These are phyloP conservation scores for Thamnophis elegans DNA, from an alignment of 2,797 vertebrate genomes.

Conservation along the genomic window DNA sequence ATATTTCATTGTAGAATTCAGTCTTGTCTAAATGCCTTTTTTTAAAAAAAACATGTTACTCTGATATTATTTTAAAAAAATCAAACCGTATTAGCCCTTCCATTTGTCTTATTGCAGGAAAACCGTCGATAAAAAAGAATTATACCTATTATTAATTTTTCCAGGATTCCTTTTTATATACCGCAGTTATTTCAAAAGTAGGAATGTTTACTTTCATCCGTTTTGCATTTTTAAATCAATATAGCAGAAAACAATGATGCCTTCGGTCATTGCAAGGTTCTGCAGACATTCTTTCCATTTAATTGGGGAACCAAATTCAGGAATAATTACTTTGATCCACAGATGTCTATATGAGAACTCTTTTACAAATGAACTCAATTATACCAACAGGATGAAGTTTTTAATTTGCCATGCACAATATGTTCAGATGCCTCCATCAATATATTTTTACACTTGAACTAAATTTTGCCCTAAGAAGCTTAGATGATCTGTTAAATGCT, in stretches of 20 bases:
- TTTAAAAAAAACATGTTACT: slow-evolving; percentile 18
- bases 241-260: slow-evolving; percentile 24
- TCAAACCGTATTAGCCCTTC: slow-evolving; percentile 34
- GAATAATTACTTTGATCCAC: slow-evolving; percentile 54
- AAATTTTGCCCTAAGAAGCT: slow-evolving; percentile 79
- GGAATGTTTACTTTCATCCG: slow-evolving; percentile 36
- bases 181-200: slow-evolving; percentile 40
- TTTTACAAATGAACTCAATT: neutral
- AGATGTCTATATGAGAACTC: neutral
- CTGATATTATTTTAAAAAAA: slow-evolving; percentile 20
- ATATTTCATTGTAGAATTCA: slow-evolving; percentile 33
- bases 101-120: slow-evolving; percentile 54
- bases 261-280: slow-evolving; percentile 42
- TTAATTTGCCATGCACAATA: slow-evolving; percentile 57
- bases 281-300: slow-evolving; percentile 31
- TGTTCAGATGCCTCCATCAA: slow-evolving; percentile 66
- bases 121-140: slow-evolving; percentile 58
- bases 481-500: slow-evolving; percentile 82
- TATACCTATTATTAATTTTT: slow-evolving; percentile 49
- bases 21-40: slow-evolving; percentile 45
- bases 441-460: slow-evolving; percentile 73
- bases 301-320: slow-evolving; percentile 49
- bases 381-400: slow-evolving; percentile 46
- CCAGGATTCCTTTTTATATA: neutral
- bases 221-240: slow-evolving; percentile 48